Base-by-base conservation (phyloP, 1,140 invertebrate genomes). In the Brachionus paranguensis region DNA sequence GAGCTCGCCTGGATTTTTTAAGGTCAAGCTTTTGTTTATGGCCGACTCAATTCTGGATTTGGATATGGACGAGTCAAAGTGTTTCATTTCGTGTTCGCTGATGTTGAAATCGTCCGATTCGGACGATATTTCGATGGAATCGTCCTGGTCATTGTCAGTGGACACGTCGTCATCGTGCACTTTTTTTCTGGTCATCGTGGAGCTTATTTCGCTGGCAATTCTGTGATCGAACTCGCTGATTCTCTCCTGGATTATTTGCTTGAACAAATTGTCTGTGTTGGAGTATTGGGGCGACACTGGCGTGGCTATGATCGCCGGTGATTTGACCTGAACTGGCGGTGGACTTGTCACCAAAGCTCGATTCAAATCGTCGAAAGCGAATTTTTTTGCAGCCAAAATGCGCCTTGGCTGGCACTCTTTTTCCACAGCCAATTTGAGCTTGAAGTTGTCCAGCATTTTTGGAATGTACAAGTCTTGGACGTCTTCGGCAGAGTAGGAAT, bases 141-240 rank as follows among this genome's bases (percentile, higher is more conserved):
- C 78, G 29, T 81, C 78, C n/a, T 81, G 78, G 24, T 81, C 78
- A 27, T 68, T n/a, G 37, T 81, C 78, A n/a, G 78, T 81, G 20
- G 78, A 81, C 20, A 68, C 50, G 27, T 33, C 53, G 6, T 81
- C 78, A 1, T 60, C 53, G n/a, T 76, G 17, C 1, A 10, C 14
- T 47, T 27, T 43, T 76, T 45, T 64, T 45, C 37, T 68, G 2
- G 78, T 10, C 11, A 29, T 14, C 17, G 78, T 29, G 27, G 27
- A 60, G 29, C 78, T 81, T 14, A 81, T 81, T 10, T 81, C 78
- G 24, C 43, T 81, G 20, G 60, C 78, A n/a, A 81, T 81, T 7
- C 60, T 20, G n/a, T 81, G 53, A 41, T 81, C 78, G 17, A 81
- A 60, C 29, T 81, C 78, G 20, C 5, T 60, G 3, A 81, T 27